phyloP scores from a whole-genome alignment of 2,797 vertebrate species.

The Mus minutoides region DNA sequence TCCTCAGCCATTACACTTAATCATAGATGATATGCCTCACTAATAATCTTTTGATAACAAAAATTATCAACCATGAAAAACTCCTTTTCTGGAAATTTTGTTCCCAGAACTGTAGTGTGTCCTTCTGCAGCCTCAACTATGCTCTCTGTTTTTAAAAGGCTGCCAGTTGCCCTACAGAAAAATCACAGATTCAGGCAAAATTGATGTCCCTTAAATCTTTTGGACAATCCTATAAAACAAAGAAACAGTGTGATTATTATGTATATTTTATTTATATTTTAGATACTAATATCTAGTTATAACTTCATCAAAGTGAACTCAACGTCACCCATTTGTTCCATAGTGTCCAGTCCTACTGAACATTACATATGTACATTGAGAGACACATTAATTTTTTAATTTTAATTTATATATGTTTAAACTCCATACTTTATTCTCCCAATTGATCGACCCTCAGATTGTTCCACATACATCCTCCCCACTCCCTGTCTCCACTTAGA shows the following conservation, averaged over 20 bases:
- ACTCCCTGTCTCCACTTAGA: no score
- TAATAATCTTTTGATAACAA: neutral
- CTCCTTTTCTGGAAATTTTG: neutral
- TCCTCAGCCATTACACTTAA: neutral
- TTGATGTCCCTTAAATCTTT: neutral
- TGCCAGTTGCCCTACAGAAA: neutral
- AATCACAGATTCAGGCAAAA: neutral
- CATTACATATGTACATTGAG: neutral
- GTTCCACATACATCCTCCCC: no score
- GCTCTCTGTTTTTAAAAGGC: neutral
- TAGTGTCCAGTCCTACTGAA: neutral
- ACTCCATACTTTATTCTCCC: no score
- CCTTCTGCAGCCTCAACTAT: neutral
- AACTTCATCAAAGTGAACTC: neutral
- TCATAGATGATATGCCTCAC: neutral
- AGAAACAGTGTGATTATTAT: neutral
- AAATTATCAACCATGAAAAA: neutral
- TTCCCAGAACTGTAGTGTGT: neutral
- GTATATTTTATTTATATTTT: neutral
- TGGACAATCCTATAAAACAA: neutral
- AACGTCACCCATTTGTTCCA: neutral
- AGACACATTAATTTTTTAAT: neutral
- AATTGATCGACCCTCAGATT: no score
- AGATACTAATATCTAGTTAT: neutral
- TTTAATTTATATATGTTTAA: no score